Percentiles rank a stretch among this genome's conserved stretches.
Evolutionary conservation across 2,888 invertebrate species (phyloP).

Genomic region (Drosophila mimica): DNA sequence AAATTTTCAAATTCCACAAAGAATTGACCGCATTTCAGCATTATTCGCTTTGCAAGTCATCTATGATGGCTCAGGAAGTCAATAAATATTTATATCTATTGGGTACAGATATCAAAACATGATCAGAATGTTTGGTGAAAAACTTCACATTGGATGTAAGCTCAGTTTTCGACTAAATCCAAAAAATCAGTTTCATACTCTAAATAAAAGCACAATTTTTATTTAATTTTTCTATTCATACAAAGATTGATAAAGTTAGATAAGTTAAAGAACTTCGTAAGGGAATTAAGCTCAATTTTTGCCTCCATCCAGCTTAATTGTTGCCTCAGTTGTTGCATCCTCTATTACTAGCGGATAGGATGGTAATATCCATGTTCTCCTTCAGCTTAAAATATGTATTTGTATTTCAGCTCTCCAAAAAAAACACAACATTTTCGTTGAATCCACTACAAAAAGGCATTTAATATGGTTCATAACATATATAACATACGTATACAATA

Average conservation of each 20-base stretch:
- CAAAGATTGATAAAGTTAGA: no score
- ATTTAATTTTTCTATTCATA: background rate
- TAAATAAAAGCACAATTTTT: background rate
- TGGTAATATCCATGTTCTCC: background rate
- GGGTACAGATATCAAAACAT: background rate
- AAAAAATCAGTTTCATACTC: background rate
- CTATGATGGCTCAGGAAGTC: slow-evolving; percentile 19
- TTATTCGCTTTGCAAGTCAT: slow-evolving; percentile 25
- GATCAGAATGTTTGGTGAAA: background rate
- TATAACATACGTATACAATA: slow-evolving; percentile 47
- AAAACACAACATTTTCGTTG: background rate
- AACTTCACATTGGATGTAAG: background rate
- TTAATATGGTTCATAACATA: slow-evolving; percentile 52
- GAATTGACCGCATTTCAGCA: slow-evolving; percentile 69
- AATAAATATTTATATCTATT: background rate
- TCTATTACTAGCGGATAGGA: background rate
- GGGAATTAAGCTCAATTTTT: background rate
- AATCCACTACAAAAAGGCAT: slow-evolving; percentile 19
- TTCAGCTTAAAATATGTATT: background rate
- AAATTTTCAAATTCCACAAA: slow-evolving; percentile 66
- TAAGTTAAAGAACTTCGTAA: no score
- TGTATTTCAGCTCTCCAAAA: background rate
- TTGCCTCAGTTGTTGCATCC: background rate
- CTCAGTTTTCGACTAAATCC: background rate
- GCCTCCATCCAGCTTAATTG: background rate